phyloP scores from a whole-genome alignment of 2,797 vertebrate genomes.

The Pangasius djambal region DNA sequence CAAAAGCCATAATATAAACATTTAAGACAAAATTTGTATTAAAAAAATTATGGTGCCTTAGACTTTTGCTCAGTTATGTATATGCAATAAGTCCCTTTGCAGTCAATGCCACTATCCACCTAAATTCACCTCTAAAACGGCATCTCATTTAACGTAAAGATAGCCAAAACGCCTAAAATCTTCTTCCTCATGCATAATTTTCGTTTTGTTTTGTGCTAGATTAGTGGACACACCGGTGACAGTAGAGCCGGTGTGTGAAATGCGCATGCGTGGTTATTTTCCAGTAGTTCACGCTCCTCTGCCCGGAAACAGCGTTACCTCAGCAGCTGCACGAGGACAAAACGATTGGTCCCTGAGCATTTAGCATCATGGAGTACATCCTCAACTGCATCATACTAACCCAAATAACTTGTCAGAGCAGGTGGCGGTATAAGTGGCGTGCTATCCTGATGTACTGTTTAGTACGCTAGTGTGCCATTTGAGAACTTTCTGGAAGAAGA shows the following conservation, averaged over 20 bases:
- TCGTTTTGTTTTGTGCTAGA: background rate
- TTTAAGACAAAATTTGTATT: too few species aligned
- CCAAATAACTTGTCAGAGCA: background rate
- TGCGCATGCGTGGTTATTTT: constrained; percentile 52
- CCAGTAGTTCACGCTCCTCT: constrained; percentile 53
- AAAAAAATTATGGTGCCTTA: too few species aligned
- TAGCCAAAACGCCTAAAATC: background rate
- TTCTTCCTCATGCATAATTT: too few species aligned
- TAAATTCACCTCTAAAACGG: background rate
- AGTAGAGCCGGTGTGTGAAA: background rate
- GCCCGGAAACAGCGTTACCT: constrained; percentile 63
- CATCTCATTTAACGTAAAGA: background rate
- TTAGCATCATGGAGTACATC: constrained; percentile 20
- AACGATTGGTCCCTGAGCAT: constrained; percentile 57
- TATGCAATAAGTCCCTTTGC: background rate
- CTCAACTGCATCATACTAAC: constrained; percentile 1
- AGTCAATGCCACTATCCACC: background rate
- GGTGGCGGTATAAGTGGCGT: background rate
- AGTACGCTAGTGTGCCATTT: background rate
- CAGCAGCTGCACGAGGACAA: constrained; percentile 42
- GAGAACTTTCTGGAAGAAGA: background rate
- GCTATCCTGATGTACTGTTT: background rate
- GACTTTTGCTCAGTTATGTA: too few species aligned
- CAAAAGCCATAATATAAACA: too few species aligned
- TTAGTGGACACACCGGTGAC: background rate